These are phyloP conservation scores for Rhagophthalmus giganteus DNA, from an alignment of 2,888 invertebrate genomes.

Conservation along the genomic window DNA sequence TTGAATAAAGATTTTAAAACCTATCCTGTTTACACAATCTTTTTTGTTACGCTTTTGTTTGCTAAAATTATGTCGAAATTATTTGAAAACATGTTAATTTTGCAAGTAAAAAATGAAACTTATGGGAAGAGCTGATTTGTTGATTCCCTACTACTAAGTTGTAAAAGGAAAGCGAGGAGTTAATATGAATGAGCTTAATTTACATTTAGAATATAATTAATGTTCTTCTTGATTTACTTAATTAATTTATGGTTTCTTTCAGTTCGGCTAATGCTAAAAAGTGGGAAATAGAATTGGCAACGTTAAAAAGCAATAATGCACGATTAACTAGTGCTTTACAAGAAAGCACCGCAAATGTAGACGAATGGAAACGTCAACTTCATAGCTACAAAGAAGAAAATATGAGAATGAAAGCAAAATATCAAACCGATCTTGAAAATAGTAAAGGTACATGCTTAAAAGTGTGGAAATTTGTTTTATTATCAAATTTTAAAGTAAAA, in stretches of 20 bases:
- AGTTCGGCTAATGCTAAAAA: slow-evolving; percentile 98
- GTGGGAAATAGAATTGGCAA: slow-evolving; percentile 96
- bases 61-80: slow-evolving; percentile 6
- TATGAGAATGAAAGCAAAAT: slow-evolving; percentile 75
- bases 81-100: slow-evolving; percentile 3
- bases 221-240: neutral
- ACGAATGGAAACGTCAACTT: slow-evolving; percentile 97
- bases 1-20: slow-evolving; percentile 2
- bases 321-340: slow-evolving; percentile 93
- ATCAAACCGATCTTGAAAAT: slow-evolving; percentile 70
- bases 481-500: too few species aligned
- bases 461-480: too few species aligned
- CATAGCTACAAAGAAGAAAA: slow-evolving; percentile 92
- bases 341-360: slow-evolving; percentile 94
- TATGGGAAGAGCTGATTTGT: slow-evolving; percentile 7
- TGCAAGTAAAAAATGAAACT: slow-evolving; percentile 6
- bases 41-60: slow-evolving; percentile 13
- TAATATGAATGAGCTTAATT: slow-evolving; percentile 6
- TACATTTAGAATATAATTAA: slow-evolving; percentile 1
- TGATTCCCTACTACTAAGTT: slow-evolving; percentile 1
- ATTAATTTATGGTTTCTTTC: slow-evolving; percentile 17
- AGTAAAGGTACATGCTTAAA: slow-evolving; percentile 61
- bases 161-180: slow-evolving; percentile 10
- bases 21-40: neutral
- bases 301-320: slow-evolving; percentile 94